Conservation (phyloP, 1,140 invertebrate species). For the Apis laboriosa region DNA sequence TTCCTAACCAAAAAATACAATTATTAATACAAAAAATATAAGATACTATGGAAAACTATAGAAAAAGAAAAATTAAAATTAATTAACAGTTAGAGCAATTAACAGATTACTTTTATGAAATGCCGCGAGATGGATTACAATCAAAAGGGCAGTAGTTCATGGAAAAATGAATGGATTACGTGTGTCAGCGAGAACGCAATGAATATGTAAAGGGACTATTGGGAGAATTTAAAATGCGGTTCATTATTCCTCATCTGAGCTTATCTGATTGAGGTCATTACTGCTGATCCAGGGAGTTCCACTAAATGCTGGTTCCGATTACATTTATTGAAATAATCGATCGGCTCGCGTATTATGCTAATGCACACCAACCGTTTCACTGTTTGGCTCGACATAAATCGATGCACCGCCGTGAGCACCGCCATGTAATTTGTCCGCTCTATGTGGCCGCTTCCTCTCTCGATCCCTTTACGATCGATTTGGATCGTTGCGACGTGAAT, state of each 20-base stretch:
- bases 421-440: constrained; percentile 40
- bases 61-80: no score
- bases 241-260: constrained; percentile 28
- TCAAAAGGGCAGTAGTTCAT: no score
- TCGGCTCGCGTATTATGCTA: constrained; percentile 47
- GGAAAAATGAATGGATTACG: constrained; percentile 28
- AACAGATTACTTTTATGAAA: no score
- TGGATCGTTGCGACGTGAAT: background rate
- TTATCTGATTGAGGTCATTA: constrained; percentile 30
- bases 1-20: no score
- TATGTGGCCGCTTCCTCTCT: background rate
- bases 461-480: background rate
- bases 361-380: constrained; percentile 4
- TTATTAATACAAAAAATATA: no score
- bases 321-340: constrained; percentile 62
- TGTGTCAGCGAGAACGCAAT: constrained; percentile 9
- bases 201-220: constrained; percentile 34
- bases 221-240: constrained; percentile 7
- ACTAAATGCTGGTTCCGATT: constrained; percentile 51
- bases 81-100: no score
- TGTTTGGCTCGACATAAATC: constrained; percentile 31
- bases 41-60: no score
- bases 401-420: constrained; percentile 21
- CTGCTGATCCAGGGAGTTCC: constrained; percentile 25
- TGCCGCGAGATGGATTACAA: no score